Percentiles rank a stretch among this genome's conserved stretches.
phyloP scores from a whole-genome alignment of 2,797 vertebrate species.

The Leuciscus waleckii region DNA sequence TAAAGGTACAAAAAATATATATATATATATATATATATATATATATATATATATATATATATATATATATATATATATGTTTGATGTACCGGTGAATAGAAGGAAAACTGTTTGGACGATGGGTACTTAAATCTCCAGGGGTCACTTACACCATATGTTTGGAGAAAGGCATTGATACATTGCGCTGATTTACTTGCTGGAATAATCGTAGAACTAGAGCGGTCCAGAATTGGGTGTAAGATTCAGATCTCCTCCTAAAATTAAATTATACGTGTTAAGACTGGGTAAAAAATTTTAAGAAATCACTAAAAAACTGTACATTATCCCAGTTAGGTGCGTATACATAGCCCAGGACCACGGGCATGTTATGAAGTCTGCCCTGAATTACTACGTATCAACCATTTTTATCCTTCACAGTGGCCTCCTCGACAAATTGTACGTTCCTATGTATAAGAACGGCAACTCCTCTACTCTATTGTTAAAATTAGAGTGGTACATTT shows the following conservation, averaged over 20 bases:
- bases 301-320: not conserved
- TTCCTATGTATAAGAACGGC: constrained; percentile 27
- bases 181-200: not conserved
- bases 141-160: constrained; percentile 35
- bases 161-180: not conserved
- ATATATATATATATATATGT: not conserved
- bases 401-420: constrained; percentile 18
- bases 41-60: too few relatives aligned
- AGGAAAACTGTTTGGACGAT: constrained; percentile 23
- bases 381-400: constrained; percentile 12
- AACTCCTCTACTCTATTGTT: not conserved
- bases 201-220: not conserved
- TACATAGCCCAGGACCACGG: not conserved
- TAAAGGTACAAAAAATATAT: too few relatives aligned
- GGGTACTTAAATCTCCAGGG: constrained; percentile 37
- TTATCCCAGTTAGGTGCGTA: constrained; percentile 34
- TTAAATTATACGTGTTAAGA: not conserved
- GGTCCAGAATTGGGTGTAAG: constrained; percentile 3
- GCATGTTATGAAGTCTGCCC: not conserved
- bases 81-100: constrained; percentile 23
- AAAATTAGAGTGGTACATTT: constrained; percentile 6
- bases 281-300: not conserved
- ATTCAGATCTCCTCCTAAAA: not conserved
- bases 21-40: too few relatives aligned
- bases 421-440: constrained; percentile 11